A percentile compares a stretch with the other conserved stretches of the same genome.
These are phyloP conservation scores for Acanthococcus lagerstroemiae DNA, from an alignment of 2,888 invertebrate species.

Conservation along the genomic window DNA sequence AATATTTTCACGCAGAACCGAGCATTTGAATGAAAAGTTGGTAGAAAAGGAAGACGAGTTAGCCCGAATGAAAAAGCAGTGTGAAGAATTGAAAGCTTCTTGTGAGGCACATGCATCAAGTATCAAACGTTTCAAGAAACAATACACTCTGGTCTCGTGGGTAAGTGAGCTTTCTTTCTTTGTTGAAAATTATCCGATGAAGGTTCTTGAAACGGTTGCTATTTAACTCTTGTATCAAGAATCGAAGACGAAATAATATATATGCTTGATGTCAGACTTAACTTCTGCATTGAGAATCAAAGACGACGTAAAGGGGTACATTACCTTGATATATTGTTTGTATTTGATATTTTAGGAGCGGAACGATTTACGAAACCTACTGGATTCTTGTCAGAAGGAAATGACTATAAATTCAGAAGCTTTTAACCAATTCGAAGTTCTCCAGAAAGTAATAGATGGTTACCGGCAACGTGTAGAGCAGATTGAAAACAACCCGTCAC, in stretches of 20 bases:
- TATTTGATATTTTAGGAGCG: slow-evolving; percentile 47
- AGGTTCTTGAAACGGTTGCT: too few species aligned
- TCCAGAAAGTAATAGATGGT: slow-evolving; percentile 61
- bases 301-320: not conserved
- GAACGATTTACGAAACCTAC: slow-evolving; percentile 66
- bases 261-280: too few species aligned
- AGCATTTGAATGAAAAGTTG: slow-evolving; percentile 26
- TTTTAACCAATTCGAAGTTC: slow-evolving; percentile 51
- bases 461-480: slow-evolving; percentile 48
- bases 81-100: slow-evolving; percentile 46
- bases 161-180: slow-evolving; percentile 28
- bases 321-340: not conserved
- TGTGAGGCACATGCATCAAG: slow-evolving; percentile 37
- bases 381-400: slow-evolving; percentile 76
- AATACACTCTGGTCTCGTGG: slow-evolving; percentile 37
- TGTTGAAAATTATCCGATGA: too few species aligned
- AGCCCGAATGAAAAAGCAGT: slow-evolving; percentile 34
- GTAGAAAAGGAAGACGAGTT: slow-evolving; percentile 26
- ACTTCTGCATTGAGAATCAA: not conserved
- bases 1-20: slow-evolving; percentile 14
- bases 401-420: slow-evolving; percentile 46
- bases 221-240: too few species aligned
- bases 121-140: slow-evolving; percentile 37
- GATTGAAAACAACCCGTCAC: slow-evolving; percentile 38
- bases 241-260: too few species aligned